phyloP scores from a whole-genome alignment of 1,140 invertebrate species.

The Drosophila ohnishii region DNA sequence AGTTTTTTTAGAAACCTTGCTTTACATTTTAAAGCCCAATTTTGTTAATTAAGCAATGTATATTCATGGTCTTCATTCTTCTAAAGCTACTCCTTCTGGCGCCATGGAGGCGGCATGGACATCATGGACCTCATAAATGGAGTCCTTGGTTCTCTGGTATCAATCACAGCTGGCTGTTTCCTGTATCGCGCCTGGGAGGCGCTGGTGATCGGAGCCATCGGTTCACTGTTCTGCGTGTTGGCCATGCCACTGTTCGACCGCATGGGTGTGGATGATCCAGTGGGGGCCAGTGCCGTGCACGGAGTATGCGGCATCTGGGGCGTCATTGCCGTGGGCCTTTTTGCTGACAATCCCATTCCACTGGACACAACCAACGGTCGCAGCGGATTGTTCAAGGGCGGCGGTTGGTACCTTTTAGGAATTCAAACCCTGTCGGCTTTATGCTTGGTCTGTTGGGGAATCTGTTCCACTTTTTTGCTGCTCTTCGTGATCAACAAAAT shows the following conservation, averaged over 20 bases:
- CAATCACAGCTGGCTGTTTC: constrained; percentile 96
- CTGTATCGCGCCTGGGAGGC: constrained; percentile 94
- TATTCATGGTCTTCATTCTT: neutral
- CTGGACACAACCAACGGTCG: constrained; percentile 90
- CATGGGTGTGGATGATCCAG: constrained; percentile 94
- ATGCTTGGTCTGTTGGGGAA: constrained; percentile 89
- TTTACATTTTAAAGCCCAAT: no score
- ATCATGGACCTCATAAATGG: constrained; percentile 95
- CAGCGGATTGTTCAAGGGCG: constrained; percentile 94
- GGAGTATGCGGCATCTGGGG: constrained; percentile 90
- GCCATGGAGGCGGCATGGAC: constrained; percentile 89
- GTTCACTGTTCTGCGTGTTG: constrained; percentile 88
- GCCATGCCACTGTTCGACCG: constrained; percentile 89
- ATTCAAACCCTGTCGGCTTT: constrained; percentile 90
- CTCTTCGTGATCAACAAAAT: constrained; percentile 91
- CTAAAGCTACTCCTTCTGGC: constrained; percentile 86
- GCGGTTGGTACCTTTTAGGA: constrained; percentile 93
- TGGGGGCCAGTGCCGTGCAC: constrained; percentile 94
- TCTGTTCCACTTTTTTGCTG: constrained; percentile 87
- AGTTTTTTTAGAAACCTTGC: neutral
- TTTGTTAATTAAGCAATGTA: no score
- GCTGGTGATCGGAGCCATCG: constrained; percentile 91
- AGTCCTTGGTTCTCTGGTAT: constrained; percentile 92
- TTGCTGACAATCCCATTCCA: constrained; percentile 93
- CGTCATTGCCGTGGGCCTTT: constrained; percentile 93